Evolutionary conservation across 2,797 vertebrate species (phyloP).

Genomic region (Brachyrhaphis roseni): DNA sequence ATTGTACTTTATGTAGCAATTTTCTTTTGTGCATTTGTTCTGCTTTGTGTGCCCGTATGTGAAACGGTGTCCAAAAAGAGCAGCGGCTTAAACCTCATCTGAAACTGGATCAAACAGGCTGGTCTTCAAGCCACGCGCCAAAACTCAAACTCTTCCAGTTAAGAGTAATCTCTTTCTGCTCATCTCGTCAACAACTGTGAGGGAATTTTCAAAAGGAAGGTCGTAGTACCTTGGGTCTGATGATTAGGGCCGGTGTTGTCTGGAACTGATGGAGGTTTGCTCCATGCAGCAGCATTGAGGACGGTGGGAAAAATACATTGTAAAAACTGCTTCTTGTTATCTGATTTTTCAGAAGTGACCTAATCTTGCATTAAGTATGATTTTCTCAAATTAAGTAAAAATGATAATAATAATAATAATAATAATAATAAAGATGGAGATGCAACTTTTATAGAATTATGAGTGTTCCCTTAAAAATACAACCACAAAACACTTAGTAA

Average conservation of each 20-base stretch:
- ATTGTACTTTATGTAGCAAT: constrained; percentile 62
- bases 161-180: constrained; percentile 24
- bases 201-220: constrained; percentile 20
- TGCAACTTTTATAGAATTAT: constrained; percentile 30
- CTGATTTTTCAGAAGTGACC: constrained; percentile 46
- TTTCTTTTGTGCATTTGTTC: constrained; percentile 53
- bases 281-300: constrained; percentile 42
- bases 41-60: constrained; percentile 46
- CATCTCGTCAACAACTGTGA: constrained; percentile 17
- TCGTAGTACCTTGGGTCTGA: constrained; percentile 9
- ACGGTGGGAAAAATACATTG: constrained; percentile 40
- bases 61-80: constrained; percentile 59
- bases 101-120: constrained; percentile 19
- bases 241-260: constrained; percentile 46
- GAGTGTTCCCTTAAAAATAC: constrained; percentile 66
- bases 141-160: constrained; percentile 34
- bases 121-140: constrained; percentile 25
- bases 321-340: constrained; percentile 40
- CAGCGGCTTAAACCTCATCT: constrained; percentile 41
- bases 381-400: background rate
- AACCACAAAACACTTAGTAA: constrained; percentile 52
- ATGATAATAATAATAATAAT: background rate
- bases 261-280: constrained; percentile 12
- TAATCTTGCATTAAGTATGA: constrained; percentile 24
- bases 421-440: constrained; percentile 24